phyloP scores from a whole-genome alignment of 1,140 invertebrate genomes.

The Drosophila subpulchrella region DNA sequence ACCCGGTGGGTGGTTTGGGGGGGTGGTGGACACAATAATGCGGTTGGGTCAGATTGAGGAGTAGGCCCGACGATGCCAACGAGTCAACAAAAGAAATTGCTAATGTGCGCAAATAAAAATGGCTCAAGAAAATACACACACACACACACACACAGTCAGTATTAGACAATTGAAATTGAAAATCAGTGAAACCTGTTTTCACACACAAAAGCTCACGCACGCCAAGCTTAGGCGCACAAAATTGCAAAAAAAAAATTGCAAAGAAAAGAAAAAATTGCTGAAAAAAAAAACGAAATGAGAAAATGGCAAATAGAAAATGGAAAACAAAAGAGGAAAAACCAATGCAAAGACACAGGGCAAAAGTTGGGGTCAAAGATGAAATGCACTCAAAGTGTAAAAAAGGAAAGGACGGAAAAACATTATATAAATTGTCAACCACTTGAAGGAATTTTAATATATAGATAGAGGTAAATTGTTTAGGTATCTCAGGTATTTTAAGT shows the following conservation, averaged over 20 bases:
- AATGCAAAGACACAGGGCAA: conserved; percentile 27
- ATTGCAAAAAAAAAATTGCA: conserved; percentile 20
- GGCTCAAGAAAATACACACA: conserved; percentile 57
- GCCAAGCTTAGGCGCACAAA: conserved; percentile 31
- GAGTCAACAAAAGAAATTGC: conserved; percentile 75
- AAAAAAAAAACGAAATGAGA: conserved; percentile 29
- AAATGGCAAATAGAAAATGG: conserved; percentile 38
- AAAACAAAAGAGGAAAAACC: conserved; percentile 38
- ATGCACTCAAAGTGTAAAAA: conserved; percentile 19
- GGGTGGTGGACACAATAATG: not conserved
- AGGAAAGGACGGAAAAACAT: conserved; percentile 1
- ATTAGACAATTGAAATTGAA: conserved; percentile 78
- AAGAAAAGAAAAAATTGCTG: conserved; percentile 1
- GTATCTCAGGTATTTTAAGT: not conserved
- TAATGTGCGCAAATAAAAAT: conserved; percentile 79
- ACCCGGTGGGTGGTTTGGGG: conserved; percentile 9
- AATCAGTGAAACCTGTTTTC: conserved; percentile 80
- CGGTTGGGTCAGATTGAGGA: conserved; percentile 41
- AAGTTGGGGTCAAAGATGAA: conserved; percentile 22
- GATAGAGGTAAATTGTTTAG: not conserved
- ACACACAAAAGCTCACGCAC: conserved; percentile 66
- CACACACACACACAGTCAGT: conserved; percentile 6
- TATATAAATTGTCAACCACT: conserved; percentile 12
- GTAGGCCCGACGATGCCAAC: conserved; percentile 31
- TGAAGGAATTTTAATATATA: conserved; percentile 1